These are phyloP conservation scores for Drosophila melanica DNA, from an alignment of 1,140 invertebrate genomes.

Conservation along the genomic window DNA sequence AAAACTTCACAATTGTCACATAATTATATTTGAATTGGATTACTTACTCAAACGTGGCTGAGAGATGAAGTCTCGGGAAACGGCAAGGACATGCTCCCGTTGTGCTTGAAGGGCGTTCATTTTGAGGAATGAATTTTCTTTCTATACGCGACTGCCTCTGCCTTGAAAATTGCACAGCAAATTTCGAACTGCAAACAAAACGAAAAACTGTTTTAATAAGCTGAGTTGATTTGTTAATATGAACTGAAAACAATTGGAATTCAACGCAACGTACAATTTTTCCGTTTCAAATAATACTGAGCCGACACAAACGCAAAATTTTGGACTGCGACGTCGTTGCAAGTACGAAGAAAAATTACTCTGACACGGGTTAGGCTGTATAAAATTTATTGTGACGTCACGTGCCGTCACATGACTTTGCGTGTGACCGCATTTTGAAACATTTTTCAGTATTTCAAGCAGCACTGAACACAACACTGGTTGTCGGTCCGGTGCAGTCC, in stretches of 20 bases:
- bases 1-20: constrained; percentile 20
- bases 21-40: constrained; percentile 6
- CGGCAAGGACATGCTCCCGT: constrained; percentile 94
- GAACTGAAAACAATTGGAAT: neutral
- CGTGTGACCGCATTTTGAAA: constrained; percentile 28
- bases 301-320: constrained; percentile 74
- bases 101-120: constrained; percentile 85
- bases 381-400: constrained; percentile 74
- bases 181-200: constrained; percentile 72
- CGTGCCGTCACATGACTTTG: constrained; percentile 76
- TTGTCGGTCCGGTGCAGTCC: neutral
- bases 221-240: constrained; percentile 1
- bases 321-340: constrained; percentile 77
- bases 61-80: constrained; percentile 97
- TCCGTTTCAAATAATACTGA: constrained; percentile 76
- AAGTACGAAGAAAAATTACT: constrained; percentile 74
- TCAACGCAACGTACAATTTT: constrained; percentile 70
- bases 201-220: constrained; percentile 23
- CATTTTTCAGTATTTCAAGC: neutral
- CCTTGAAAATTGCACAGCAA: constrained; percentile 77
- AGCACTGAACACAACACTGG: constrained; percentile 4
- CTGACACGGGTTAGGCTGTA: constrained; percentile 42
- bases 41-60: constrained; percentile 98
- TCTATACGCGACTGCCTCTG: constrained; percentile 58
- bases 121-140: constrained; percentile 59